Base-by-base conservation (phyloP, 2,797 vertebrate genomes). In the Bradypodion ventrale region DNA sequence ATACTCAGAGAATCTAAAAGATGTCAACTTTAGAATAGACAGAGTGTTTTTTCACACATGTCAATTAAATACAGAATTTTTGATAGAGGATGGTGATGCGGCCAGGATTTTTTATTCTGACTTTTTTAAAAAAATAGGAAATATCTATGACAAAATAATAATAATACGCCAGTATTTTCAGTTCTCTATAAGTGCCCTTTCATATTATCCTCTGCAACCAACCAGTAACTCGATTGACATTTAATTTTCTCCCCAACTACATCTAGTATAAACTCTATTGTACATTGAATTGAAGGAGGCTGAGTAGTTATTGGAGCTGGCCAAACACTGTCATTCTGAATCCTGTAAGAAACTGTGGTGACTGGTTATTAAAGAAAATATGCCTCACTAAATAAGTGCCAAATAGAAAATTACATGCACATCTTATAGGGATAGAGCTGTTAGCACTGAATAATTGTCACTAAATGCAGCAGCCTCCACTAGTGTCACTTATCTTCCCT, bases 361-460 rank as follows among this genome's bases (percentile, higher is more conserved):
- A 80, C 35, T 83, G 73, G 62, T 78, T 89, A 87, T 49, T 84
- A 80, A 91, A 87, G 84, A 76, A 91, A 42, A 88, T 42, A 83
- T 83, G 80, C 7, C 8, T 70, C 63, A 35, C 73, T 79, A 83
- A 91, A 87, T 78, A 16, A 89, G 6, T 85, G 78, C 29, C 75
- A 29, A 29, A 80, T 4, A 83, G 68, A 89, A 88, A 85, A 89
- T 66, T 78, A 40, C 69, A 42, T 83, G 8, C 72, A 69, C 79
- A 82, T 76, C 80, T 4, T 87, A 56, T 62, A 73, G 25, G 78
- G 44, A 76, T 70, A 89, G 66, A 9, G 44, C 21, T 74, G 40
- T 82, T 93, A 82, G 73, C 19, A 32, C 10, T 81, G 40, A 40
- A 74, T 81, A 92, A 40, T 63, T 78, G 63, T 70, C 35, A 92